Evolutionary conservation across 1,140 invertebrate species (phyloP), one percentile per base, ranked within the genome.

Genomic region (Drosophila sproati): DNA sequence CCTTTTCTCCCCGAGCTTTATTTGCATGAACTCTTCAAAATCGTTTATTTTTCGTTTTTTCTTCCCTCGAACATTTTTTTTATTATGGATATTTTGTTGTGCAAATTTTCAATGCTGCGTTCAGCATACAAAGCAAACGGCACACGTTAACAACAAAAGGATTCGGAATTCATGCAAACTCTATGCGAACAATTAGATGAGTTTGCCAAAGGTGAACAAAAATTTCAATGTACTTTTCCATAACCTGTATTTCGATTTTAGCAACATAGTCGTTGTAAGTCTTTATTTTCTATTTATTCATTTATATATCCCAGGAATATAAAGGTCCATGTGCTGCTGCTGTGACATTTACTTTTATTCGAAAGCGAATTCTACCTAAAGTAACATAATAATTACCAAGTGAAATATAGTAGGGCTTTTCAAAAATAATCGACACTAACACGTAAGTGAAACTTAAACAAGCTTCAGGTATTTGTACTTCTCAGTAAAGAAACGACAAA

Each of bases 11-110:
- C 57, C 50, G 63, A 79, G 76, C 77, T 77, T 83, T 83, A 88
- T 86, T 87, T 87, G 82, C 87, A 78, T 77, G 78, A 77, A 82
- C 81, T 87, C 55, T 88, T 69, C 68, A 77, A 73, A 74, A 74
- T 70, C 67, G 72, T 74, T 74, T 62, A 73, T 73, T 67, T 73
- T 37, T 47, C 50, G 50, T 50, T 61, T 31, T 48, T 41, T 48
- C 28, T 47, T 45, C 37, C 7, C 45, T 29, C 50, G 4, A n/a
- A 29, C 47, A 8, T 41, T 59, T 60, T 55, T 56, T 63, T 45
- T 70, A 70, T 62, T 69, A 73, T 71, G 67, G 43, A 62, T 45
- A 71, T 75, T 75, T 75, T 75, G 59, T 63, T 75, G 72, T 70
- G 72, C 51, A 75, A 75, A 75, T 70, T 75, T 71, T 70, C 1